Evolutionary conservation across 2,888 invertebrate species (phyloP).

Genomic region (Tricholauxania praeusta): DNA sequence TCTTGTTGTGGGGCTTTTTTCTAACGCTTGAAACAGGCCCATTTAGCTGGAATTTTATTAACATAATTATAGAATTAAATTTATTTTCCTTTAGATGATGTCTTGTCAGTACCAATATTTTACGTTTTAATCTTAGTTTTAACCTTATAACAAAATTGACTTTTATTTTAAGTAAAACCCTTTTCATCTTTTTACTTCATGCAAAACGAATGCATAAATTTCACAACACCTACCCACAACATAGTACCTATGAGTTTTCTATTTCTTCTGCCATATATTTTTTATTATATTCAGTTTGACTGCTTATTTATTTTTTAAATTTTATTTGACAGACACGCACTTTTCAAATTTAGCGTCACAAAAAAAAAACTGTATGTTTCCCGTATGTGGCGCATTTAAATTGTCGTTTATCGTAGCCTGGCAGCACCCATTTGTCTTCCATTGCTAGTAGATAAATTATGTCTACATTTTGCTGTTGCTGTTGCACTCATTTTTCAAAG

Average conservation of each 20-base stretch:
- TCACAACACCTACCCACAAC: neutral
- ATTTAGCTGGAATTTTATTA: too few species aligned
- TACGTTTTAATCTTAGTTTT: too few species aligned
- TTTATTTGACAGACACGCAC: constrained; percentile 11
- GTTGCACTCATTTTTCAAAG: constrained; percentile 56
- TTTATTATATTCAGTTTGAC: neutral
- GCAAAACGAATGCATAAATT: neutral
- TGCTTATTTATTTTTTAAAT: too few species aligned
- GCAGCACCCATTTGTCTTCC: constrained; percentile 8
- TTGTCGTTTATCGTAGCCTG: constrained; percentile 12
- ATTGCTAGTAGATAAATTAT: neutral
- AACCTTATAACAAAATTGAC: too few species aligned
- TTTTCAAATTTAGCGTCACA: constrained; percentile 10
- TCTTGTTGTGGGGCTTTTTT: too few species aligned
- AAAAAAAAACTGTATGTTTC: neutral
- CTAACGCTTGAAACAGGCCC: too few species aligned
- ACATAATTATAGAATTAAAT: too few species aligned
- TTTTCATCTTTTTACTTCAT: neutral
- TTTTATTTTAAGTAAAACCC: too few species aligned
- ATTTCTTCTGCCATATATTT: neutral
- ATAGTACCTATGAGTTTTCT: neutral
- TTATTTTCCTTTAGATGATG: too few species aligned
- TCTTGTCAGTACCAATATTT: too few species aligned
- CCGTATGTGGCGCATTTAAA: constrained; percentile 15
- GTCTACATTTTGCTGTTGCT: neutral